Conservation (phyloP, 2,113 vertebrate genomes). For the Nyctereutes procyonoides region DNA sequence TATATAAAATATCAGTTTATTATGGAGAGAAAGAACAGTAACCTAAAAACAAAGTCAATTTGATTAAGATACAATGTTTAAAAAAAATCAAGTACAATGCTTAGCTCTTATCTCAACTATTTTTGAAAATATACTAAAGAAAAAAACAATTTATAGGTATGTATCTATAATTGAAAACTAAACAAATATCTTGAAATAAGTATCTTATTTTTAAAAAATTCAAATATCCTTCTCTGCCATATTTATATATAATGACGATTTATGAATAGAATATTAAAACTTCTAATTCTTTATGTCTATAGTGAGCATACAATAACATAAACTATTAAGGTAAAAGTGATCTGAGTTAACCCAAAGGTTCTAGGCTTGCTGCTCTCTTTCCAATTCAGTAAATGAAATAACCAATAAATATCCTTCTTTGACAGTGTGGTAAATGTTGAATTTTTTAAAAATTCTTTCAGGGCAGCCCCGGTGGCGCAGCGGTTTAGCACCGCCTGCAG, state of each 20-base stretch:
- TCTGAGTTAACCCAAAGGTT: background rate
- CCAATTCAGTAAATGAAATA: background rate
- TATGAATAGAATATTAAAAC: background rate
- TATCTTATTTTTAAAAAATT: background rate
- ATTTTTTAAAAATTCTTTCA: background rate
- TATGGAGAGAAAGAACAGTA: background rate
- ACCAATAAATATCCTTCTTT: background rate
- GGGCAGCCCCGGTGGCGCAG: no score
- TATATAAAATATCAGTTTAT: background rate
- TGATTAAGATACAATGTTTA: background rate
- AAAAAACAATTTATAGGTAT: background rate
- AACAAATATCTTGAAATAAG: background rate
- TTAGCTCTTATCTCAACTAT: background rate
- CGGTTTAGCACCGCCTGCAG: no score
- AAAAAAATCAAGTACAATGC: background rate
- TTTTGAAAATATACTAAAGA: background rate
- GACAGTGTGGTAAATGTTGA: background rate
- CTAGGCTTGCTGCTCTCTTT: background rate
- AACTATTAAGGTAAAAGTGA: background rate
- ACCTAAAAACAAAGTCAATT: background rate
- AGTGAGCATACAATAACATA: background rate
- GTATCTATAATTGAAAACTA: background rate
- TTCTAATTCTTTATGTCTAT: background rate
- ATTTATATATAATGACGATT: background rate
- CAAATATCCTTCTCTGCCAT: background rate